Base-by-base conservation (phyloP, 2,888 invertebrate genomes). In the Nineta flava region DNA sequence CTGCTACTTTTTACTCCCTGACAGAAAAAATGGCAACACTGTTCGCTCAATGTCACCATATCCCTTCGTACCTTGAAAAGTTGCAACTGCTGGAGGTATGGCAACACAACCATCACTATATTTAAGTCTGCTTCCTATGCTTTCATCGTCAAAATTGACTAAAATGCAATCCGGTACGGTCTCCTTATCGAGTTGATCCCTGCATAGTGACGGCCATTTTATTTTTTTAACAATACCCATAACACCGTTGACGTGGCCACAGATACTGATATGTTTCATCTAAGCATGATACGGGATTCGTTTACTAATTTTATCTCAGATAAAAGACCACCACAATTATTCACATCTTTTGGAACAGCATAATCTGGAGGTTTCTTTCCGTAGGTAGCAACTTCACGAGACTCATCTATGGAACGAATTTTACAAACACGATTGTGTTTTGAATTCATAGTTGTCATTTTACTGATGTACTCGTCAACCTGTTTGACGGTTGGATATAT, bases 121-220 rank as follows among this genome's bases (percentile, higher is more conserved):
- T 41, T 13, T 41, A 13, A 41, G 9, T 13, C 41, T 9, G n/a
- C 6, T 12, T 7, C 41, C 41, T 13, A 41, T 13, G 15, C 9
- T 13, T 13, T 7, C 41, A 15, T 41, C 41, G 15, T 41, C 41
- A 41, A 41, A 41, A 9, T 41, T 9, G 7, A 41, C 15, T 7
- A 13, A 41, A 6, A 41, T n/a, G 13, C 9, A 6, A 9, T 41
- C 13, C 7, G 41, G 41, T 13, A 41, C 6, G 6, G 6, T n/a
- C n/a, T n/a, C 41, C n/a, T 6, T 15, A 7, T 41, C 41, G 9
- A 41, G 41, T 41, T 41, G 50, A 47, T 67, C 67, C 13, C 66
- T 65, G 19, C 68, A 55, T 52, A 70, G 53, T 7, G 41, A 6
- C 9, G 41, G 41, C 41, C 41, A 41, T 41, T 41, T 41, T 6